Conservation (phyloP, 2,888 invertebrate species). For the Chrysolina haemoptera region DNA sequence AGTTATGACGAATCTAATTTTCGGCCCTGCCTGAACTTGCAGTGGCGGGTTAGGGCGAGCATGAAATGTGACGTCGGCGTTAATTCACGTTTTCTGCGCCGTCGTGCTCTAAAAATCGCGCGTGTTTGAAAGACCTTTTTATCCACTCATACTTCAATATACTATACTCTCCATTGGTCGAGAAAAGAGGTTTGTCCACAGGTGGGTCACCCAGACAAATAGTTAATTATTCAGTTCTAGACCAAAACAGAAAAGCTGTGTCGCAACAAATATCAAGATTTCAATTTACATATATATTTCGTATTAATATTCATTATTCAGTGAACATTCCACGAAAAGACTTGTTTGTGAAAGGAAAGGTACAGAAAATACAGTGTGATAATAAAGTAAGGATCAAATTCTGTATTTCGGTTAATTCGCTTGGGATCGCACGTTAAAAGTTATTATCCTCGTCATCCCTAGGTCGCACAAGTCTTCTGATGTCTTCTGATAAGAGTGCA, state of each 20-base stretch:
- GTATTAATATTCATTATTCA: neutral
- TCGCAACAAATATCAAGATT: neutral
- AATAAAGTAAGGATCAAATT: neutral
- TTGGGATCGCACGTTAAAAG: too few relatives aligned
- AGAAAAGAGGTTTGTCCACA: neutral
- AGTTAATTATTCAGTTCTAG: neutral
- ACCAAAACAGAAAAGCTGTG: neutral
- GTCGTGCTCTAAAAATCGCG: too few relatives aligned
- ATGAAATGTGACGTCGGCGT: too few relatives aligned
- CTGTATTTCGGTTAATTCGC: neutral
- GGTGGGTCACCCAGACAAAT: neutral
- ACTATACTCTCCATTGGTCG: neutral
- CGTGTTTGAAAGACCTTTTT: too few relatives aligned
- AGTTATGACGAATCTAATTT: too few relatives aligned
- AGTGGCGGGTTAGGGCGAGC: too few relatives aligned
- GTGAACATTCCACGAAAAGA: neutral
- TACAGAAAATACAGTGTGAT: neutral
- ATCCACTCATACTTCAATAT: neutral
- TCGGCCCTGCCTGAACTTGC: too few relatives aligned
- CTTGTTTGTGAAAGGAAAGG: constrained; percentile 3
- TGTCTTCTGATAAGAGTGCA: too few relatives aligned
- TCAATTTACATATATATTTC: constrained; percentile 3
- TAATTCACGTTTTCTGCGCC: too few relatives aligned
- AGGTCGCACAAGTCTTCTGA: too few relatives aligned
- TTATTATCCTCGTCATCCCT: too few relatives aligned